Base-by-base conservation (phyloP, 2,113 vertebrate genomes). In the Glaucomys volans region DNA sequence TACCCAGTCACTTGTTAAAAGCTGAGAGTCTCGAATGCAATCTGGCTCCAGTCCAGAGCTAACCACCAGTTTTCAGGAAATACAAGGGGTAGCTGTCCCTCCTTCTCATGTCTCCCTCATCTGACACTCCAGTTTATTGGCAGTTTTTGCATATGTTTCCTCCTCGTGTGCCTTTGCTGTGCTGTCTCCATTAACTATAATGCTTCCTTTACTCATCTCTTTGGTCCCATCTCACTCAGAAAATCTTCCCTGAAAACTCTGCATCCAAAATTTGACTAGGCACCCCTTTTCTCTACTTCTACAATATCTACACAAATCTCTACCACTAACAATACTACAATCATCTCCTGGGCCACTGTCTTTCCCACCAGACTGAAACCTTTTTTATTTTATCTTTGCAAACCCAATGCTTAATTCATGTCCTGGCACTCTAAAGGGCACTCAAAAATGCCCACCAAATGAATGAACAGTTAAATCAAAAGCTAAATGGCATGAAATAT, bases 41-140 rank as follows among this genome's bases (percentile, higher is more conserved):
- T 42, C 57, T 35, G 44, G 50, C 42, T 64, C 69, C 12, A 30
- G 3, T 54, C 24, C 28, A 44, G 28, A 75, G 35, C 67, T 22
- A 85, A 50, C 35, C 35, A n/a, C 4, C 8, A 79, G 42, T 7
- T 87, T 8, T 47, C 47, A 84, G 67, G 4, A 40, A 66, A 35
- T 0, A 40, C 0, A 13, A n/a, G 10, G 47, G 80, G 35, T 2
- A 28, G 13, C 1, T 26, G 37, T 20, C 24, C 32, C 10, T 2
- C 10, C 37, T 64, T 52, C 35, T 42, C 32, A 2, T 2, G 69
- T 32, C 0, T 30, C 28, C 30, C 12, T 22, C 37, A 28, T 52
- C 22, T 5, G 8, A 18, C 17, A 22, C 18, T 75, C 50, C 81
- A 24, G 40, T 28, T 26, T 44, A 22, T 13, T 3, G 28, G 44